These are phyloP conservation scores for Cyclura pinguis DNA, from an alignment of 2,797 vertebrate genomes.

Conservation along the genomic window DNA sequence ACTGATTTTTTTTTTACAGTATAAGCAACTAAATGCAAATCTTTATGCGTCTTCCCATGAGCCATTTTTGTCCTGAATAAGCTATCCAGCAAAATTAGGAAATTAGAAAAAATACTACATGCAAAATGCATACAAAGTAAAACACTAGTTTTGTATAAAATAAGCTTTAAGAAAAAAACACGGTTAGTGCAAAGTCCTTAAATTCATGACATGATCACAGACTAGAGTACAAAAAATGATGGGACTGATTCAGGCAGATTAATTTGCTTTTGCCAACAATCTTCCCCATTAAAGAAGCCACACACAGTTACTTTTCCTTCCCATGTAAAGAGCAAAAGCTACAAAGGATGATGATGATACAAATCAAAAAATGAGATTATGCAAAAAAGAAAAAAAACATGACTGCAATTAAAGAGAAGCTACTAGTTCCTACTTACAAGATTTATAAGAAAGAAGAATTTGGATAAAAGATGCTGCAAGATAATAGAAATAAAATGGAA, in stretches of 20 bases:
- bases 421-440: constrained; percentile 99
- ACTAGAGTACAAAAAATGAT: constrained; percentile 85
- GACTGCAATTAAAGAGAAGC: constrained; percentile 94
- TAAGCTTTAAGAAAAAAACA: constrained; percentile 81
- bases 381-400: constrained; percentile 87
- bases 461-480: constrained; percentile 99
- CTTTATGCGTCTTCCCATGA: constrained; percentile 89
- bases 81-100: constrained; percentile 79
- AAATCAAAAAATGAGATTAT: constrained; percentile 81
- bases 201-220: constrained; percentile 86
- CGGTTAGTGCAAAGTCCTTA: constrained; percentile 88
- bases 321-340: constrained; percentile 88
- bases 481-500: constrained; percentile 99
- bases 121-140: constrained; percentile 88
- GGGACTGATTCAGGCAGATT: constrained; percentile 87
- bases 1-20: constrained; percentile 64
- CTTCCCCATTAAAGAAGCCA: constrained; percentile 85
- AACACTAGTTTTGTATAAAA: constrained; percentile 84
- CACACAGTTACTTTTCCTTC: constrained; percentile 82
- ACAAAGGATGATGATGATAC: constrained; percentile 84
- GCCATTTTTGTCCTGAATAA: constrained; percentile 82
- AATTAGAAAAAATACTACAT: constrained; percentile 83
- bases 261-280: constrained; percentile 87
- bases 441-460: constrained; percentile 99
- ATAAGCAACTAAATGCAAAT: constrained; percentile 78